A percentile compares a stretch with the other conserved stretches of the same genome.
These are phyloP conservation scores for Cerceris ruficornis DNA, from an alignment of 2,888 invertebrate genomes.

Conservation along the genomic window DNA sequence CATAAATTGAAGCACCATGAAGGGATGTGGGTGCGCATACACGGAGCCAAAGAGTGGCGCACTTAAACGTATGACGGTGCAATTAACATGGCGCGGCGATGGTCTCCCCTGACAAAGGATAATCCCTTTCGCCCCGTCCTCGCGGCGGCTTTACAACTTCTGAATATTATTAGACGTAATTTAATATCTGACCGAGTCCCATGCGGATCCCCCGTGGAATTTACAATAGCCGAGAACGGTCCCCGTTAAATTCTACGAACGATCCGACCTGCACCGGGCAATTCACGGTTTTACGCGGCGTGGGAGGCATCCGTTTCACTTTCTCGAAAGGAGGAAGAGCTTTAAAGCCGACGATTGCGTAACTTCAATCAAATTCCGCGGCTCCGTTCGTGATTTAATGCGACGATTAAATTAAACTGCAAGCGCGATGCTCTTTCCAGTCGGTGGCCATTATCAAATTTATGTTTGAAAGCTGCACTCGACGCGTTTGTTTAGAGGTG, in stretches of 20 bases:
- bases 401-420: not conserved
- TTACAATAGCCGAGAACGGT: constrained; percentile 45
- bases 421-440: not conserved
- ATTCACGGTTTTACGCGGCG: constrained; percentile 30
- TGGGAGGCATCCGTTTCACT: constrained; percentile 58
- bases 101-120: constrained; percentile 50
- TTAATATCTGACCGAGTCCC: constrained; percentile 61
- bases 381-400: constrained; percentile 25
- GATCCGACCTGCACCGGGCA: not conserved
- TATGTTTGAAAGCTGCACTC: too few relatives aligned
- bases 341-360: constrained; percentile 22
- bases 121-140: constrained; percentile 40
- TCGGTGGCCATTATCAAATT: too few relatives aligned
- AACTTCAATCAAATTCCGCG: constrained; percentile 24
- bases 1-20: constrained; percentile 5
- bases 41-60: not conserved
- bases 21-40: not conserved
- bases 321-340: constrained; percentile 52
- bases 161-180: constrained; percentile 68
- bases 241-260: constrained; percentile 50
- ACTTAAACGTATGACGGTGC: constrained; percentile 28
- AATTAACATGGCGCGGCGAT: constrained; percentile 56
- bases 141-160: constrained; percentile 49
- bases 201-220: constrained; percentile 57
- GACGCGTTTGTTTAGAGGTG: too few relatives aligned